These are phyloP conservation scores for Serrognathus titanus DNA, from an alignment of 2,888 invertebrate genomes.

Conservation along the genomic window DNA sequence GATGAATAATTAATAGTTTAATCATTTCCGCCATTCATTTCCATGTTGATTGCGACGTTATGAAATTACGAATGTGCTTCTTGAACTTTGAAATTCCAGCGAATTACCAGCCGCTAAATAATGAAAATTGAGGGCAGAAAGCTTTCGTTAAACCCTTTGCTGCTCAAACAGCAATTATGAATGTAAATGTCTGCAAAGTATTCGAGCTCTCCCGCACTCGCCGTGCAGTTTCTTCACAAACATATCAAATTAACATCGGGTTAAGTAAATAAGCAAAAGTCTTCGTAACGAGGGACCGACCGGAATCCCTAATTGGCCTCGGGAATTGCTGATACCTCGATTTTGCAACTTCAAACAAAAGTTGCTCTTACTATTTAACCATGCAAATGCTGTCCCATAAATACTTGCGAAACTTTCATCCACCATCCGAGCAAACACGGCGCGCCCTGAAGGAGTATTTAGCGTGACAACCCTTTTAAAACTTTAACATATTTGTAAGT, in stretches of 20 bases:
- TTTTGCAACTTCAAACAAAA: not conserved
- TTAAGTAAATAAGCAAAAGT: constrained; percentile 4
- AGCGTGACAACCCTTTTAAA: too few species aligned
- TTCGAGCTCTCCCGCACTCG: not conserved
- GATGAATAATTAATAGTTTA: too few species aligned
- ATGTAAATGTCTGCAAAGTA: not conserved
- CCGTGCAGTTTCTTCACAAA: not conserved
- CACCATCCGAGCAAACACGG: too few species aligned
- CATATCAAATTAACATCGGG: constrained; percentile 3
- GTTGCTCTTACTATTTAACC: not conserved
- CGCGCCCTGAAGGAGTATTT: too few species aligned
- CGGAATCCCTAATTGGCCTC: not conserved
- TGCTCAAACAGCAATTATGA: not conserved
- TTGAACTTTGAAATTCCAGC: too few species aligned
- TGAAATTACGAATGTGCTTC: too few species aligned
- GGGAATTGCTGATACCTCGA: not conserved
- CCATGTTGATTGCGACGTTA: too few species aligned
- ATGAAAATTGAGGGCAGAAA: constrained; percentile 1
- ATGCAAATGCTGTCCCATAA: not conserved
- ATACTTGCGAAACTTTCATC: not conserved
- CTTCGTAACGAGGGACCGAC: not conserved
- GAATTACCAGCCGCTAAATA: not conserved
- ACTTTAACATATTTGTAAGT: too few species aligned
- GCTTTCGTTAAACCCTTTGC: not conserved
- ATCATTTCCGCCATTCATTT: too few species aligned